These are phyloP conservation scores for Platyscelio sp. DNA, from an alignment of 2,888 invertebrate genomes.

Conservation along the genomic window DNA sequence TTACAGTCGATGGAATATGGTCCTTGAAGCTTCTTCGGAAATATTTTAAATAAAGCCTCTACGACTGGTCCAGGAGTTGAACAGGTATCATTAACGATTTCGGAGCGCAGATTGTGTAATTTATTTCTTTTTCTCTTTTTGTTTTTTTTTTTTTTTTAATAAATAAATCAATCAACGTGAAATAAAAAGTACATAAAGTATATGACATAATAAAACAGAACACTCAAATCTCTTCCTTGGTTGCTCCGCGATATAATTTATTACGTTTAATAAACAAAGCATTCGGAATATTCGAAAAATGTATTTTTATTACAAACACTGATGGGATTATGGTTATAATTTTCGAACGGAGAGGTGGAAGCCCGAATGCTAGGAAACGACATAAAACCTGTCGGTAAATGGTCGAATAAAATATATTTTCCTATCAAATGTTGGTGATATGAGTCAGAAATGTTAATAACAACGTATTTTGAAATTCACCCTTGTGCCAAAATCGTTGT, in stretches of 20 bases:
- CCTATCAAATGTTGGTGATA: slow-evolving; percentile 29
- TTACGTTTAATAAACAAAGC: too few relatives aligned
- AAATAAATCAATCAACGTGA: too few relatives aligned
- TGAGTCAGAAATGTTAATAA: slow-evolving; percentile 57
- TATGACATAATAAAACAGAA: too few relatives aligned
- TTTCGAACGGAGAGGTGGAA: too few relatives aligned
- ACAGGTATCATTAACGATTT: slow-evolving; percentile 63
- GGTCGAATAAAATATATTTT: slow-evolving; percentile 45
- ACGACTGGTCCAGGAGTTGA: slow-evolving; percentile 52
- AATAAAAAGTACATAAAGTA: not conserved
- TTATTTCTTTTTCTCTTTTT: slow-evolving; percentile 42
- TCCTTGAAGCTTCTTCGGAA: slow-evolving; percentile 68
- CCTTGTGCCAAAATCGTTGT: slow-evolving; percentile 48
- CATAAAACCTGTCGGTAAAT: slow-evolving; percentile 37
- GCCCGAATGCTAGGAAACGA: too few relatives aligned
- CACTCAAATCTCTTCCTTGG: too few relatives aligned
- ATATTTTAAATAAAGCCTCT: slow-evolving; percentile 69
- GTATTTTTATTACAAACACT: too few relatives aligned
- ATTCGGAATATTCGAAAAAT: too few relatives aligned
- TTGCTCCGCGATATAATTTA: too few relatives aligned
- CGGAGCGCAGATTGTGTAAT: slow-evolving; percentile 52
- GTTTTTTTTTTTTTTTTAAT: too few relatives aligned
- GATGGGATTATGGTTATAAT: too few relatives aligned
- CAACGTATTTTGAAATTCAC: slow-evolving; percentile 62
- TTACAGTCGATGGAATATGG: slow-evolving; percentile 65